Base-by-base conservation (phyloP, 1,140 invertebrate genomes). In the Ceratosolen fusciceps region DNA sequence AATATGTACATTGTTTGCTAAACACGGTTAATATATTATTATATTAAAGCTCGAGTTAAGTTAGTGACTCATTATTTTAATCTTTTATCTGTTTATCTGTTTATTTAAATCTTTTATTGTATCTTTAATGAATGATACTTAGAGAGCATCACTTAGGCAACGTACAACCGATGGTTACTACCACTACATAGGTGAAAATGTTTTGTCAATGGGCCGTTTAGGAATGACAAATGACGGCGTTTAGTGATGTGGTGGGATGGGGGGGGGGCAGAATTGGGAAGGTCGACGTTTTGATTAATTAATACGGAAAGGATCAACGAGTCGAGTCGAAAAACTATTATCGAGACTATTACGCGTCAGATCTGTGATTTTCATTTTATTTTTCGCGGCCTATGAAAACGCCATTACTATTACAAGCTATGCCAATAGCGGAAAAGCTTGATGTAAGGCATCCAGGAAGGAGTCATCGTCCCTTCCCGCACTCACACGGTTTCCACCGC, bases 401-500 rank as follows among this genome's bases (percentile, higher is more conserved):
- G 34, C 12, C 68, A 65, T 72, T 72, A 56, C 31, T 21, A 60
- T 54, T 14, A 14, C 26, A 49, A 37, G n/a, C n/a, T 14, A 54
- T 29, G n/a, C 21, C 10, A 73, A 34, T 21, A n/a, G 34, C 19
- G 7, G 54, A 39, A 24, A 14, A 16, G 9, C n/a, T 9, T 24
- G 26, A 47, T 4, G 39, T 3, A 16, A 39, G 1, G 2, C 14
- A 31, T 4, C 26, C 39, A n/a, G 9, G 19, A 47, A 2, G 47
- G 58, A 12, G 60, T 49, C 56, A 52, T n/a, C 29, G 39, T 47
- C 60, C 29, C 31, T 52, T 43, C 26, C 8, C 47, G 37, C 65
- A 60, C 75, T 39, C 47, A 77, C 75, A 24, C 67, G 34, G 2
- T 34, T 54, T 72, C 49, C 68, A 58, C 29, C 37, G 34, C 24